Evolutionary conservation across 1,140 invertebrate species (phyloP).

Genomic region (Heliconius hermathena): DNA sequence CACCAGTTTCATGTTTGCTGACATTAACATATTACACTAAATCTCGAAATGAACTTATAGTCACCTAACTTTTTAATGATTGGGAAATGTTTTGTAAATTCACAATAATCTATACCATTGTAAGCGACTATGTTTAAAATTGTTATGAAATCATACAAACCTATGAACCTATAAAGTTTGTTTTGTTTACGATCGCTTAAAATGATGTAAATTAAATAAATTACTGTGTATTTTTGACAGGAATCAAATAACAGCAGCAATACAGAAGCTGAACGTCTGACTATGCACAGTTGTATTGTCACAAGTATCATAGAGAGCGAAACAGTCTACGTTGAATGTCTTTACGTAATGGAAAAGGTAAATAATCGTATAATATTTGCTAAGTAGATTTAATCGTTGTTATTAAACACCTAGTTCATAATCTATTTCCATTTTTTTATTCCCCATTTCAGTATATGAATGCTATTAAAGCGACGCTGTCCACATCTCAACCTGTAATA

Average conservation of each 20-base stretch:
- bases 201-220: not conserved
- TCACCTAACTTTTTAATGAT: not conserved
- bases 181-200: not conserved
- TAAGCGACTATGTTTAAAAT: not conserved
- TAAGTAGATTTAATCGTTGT: not conserved
- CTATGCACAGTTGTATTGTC: constrained; percentile 92
- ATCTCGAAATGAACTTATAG: not conserved
- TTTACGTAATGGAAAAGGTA: constrained; percentile 94
- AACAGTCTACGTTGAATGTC: constrained; percentile 93
- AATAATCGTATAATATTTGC: not conserved
- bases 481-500: constrained; percentile 94
- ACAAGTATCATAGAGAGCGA: constrained; percentile 95
- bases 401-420: not conserved
- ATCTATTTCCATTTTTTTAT: not conserved
- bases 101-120: constrained; percentile 14
- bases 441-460: constrained; percentile 91
- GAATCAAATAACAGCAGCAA: constrained; percentile 80
- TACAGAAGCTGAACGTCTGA: constrained; percentile 86
- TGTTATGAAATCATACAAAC: constrained; percentile 15
- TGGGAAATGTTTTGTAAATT: constrained; percentile 18
- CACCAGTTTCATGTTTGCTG: constrained; percentile 18
- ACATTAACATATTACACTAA: not conserved
- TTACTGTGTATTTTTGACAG: constrained; percentile 54
- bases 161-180: not conserved
- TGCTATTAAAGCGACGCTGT: constrained; percentile 92